Conservation (phyloP, 37 sponge, comb jelly and placozoan genomes). For the Beroe forskalii region DNA sequence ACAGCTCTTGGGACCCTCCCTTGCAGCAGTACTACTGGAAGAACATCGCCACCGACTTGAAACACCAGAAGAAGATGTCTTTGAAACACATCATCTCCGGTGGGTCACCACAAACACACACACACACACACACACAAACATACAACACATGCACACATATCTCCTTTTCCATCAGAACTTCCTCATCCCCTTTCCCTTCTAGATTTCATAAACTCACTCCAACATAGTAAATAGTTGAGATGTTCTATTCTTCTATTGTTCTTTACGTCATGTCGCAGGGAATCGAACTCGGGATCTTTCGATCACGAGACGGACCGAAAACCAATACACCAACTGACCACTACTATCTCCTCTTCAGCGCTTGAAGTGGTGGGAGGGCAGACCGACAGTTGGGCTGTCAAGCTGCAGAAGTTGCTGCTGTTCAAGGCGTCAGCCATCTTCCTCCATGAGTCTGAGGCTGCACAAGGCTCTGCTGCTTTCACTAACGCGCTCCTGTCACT, state of each 20-base stretch:
- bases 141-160: too few relatives aligned
- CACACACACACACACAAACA: too few relatives aligned
- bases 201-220: too few relatives aligned
- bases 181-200: too few relatives aligned
- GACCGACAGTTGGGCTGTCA: slow-evolving; percentile 48
- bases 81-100: slow-evolving; percentile 26
- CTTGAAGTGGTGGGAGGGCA: background rate
- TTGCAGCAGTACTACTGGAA: slow-evolving; percentile 1
- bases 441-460: slow-evolving; percentile 30
- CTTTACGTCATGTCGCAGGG: too few relatives aligned
- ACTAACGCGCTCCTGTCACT: slow-evolving; percentile 38
- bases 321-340: too few relatives aligned
- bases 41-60: background rate
- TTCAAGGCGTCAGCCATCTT: slow-evolving; percentile 50
- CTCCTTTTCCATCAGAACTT: too few relatives aligned
- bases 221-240: too few relatives aligned
- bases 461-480: background rate
- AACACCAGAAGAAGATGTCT: slow-evolving; percentile 53
- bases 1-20: slow-evolving; percentile 43
- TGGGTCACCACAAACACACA: too few relatives aligned
- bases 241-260: too few relatives aligned
- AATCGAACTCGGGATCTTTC: too few relatives aligned
- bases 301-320: too few relatives aligned
- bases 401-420: slow-evolving; percentile 47
- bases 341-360: background rate